Base-by-base conservation (phyloP, 2,797 vertebrate genomes). In the Sebastes diploproa region DNA sequence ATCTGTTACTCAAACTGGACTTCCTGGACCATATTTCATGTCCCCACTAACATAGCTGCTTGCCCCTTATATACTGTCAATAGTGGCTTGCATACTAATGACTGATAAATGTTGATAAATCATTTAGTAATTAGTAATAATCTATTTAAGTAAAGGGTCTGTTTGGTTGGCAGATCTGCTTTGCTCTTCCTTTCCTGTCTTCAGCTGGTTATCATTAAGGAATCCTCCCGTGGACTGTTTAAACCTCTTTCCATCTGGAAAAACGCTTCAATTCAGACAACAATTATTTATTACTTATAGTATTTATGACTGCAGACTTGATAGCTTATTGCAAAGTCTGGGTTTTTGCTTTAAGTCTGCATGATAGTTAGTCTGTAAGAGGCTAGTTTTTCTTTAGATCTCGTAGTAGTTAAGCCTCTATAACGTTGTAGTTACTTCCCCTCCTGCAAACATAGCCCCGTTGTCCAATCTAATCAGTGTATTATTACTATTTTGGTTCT, bases 201-300 rank as follows among this genome's bases (percentile, higher is more conserved):
- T 79, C 68, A 81, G 72, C 75, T 76, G 80, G 58, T 32, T 22
- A 61, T 58, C 20, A 18, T 60, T 54, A 7, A 69, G 27, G 42
- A 72, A n/a, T 76, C 46, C 72, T 78, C 62, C 64, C 6, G 2
- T 13, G 18, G 9, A 55, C 32, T 63, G 11, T 78, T 69, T 79
- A 14, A 81, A 25, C 29, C 72, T 65, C 30, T 16, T 22, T 75
- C 50, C 61, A 69, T 75, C 67, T 70, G 67, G 68, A 75, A 72
- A 78, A 83, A 64, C 30, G 67, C 23, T 62, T 62, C 8, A 12
- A 42, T 60, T 54, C 18, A 55, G 38, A 70, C 27, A 29, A 34
- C 25, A 76, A 71, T 50, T 66, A 76, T 29, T 42, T 7, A n/a
- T 68, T 20, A 46, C 30, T 32, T 27, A 16, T 4, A 20, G 5